Percentiles rank a stretch among this genome's conserved stretches.
Evolutionary conservation across 2,113 vertebrate species (phyloP).

Genomic region (Gopherus evgoodei): DNA sequence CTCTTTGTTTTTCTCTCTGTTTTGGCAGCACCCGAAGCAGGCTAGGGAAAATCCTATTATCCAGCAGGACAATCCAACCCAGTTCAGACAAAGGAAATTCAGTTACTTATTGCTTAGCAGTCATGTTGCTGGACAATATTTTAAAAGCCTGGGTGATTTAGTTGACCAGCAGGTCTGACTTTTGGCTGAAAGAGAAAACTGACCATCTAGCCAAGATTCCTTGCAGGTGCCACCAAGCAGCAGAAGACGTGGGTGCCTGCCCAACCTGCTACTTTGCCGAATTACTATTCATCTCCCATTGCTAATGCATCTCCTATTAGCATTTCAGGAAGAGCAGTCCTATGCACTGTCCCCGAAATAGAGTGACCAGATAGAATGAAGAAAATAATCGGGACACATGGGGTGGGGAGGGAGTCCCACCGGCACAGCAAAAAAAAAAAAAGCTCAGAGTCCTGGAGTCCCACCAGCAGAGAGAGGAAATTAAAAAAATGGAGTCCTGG

Average conservation of each 20-base stretch:
- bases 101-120: not conserved
- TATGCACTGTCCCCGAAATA: not conserved
- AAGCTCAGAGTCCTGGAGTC: too few species aligned
- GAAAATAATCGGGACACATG: too few species aligned
- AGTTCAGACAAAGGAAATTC: rapidly evolving
- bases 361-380: too few species aligned
- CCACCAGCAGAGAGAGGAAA: too few species aligned
- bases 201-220: not conserved
- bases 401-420: too few species aligned
- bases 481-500: too few species aligned
- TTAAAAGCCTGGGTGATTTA: not conserved
- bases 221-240: not conserved
- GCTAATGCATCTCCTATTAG: not conserved
- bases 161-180: not conserved
- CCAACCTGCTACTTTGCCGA: not conserved
- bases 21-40: not conserved
- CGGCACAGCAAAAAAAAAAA: too few species aligned
- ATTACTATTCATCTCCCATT: too few species aligned
- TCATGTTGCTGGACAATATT: not conserved
- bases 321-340: not conserved
- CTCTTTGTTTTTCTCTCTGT: not conserved
- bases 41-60: not conserved
- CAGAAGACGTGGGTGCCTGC: not conserved
- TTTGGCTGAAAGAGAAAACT: not conserved
- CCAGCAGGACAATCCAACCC: not conserved